Evolutionary conservation across 2,888 invertebrate genomes (phyloP).

Genomic region (Troides oblongomaculatus): DNA sequence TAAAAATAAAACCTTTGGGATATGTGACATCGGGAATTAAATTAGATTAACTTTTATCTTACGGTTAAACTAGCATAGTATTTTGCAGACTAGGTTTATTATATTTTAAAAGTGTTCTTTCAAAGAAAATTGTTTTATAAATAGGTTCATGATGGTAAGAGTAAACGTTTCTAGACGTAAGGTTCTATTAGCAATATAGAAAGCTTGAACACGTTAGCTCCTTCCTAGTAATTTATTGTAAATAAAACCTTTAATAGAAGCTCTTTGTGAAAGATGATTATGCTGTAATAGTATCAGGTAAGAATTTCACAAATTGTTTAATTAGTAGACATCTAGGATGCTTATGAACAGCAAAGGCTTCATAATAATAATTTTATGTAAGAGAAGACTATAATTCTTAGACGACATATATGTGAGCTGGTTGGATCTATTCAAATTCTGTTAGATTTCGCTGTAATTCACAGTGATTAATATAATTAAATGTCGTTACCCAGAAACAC

Average conservation of each 20-base stretch:
- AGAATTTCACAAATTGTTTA: not conserved
- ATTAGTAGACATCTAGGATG: not conserved
- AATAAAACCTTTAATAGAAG: not conserved
- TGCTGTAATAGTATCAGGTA: not conserved
- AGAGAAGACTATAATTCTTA: not conserved
- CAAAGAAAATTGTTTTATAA: conserved; percentile 3
- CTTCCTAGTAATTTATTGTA: conserved; percentile 13
- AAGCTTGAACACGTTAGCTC: not conserved
- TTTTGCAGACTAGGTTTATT: not conserved
- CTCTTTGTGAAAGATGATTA: conserved; percentile 5
- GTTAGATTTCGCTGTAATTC: conserved; percentile 15
- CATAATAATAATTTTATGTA: not conserved
- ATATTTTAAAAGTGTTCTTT: conserved; percentile 5
- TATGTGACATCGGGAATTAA: no score
- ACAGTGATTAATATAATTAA: conserved; percentile 18
- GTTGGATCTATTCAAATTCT: not conserved
- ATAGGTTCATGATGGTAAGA: conserved; percentile 4
- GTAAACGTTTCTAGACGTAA: conserved; percentile 9
- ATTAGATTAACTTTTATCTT: not conserved
- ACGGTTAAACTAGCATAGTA: not conserved
- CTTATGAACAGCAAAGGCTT: not conserved
- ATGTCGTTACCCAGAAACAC: conserved; percentile 12
- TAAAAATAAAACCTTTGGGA: no score
- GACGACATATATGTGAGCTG: not conserved
- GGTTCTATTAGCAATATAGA: not conserved